Conservation (phyloP, 2,797 vertebrate species). For the Nasua narica region DNA sequence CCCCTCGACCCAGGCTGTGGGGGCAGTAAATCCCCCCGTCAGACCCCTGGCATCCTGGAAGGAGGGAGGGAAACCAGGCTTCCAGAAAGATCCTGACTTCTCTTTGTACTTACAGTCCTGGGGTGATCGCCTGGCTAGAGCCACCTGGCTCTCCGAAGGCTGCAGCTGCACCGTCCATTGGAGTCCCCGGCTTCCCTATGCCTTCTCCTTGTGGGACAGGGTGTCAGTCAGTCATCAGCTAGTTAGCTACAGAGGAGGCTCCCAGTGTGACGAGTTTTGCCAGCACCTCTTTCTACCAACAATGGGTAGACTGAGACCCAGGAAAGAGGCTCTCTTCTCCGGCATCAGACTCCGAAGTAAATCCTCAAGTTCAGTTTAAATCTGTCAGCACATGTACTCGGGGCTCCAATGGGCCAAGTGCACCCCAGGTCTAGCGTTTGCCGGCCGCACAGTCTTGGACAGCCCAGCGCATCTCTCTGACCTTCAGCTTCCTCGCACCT, state of each 20-base stretch:
- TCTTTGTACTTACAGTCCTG: neutral
- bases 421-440: too few species aligned
- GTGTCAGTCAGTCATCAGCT: neutral
- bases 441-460: fast-evolving
- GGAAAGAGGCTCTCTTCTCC: neutral
- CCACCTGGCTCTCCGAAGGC: neutral
- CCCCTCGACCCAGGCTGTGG: neutral
- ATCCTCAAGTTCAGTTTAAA: neutral
- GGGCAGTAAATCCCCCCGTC: neutral
- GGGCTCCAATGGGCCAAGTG: neutral
- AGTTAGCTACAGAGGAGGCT: neutral
- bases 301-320: neutral
- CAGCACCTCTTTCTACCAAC: neutral
- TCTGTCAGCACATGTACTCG: neutral
- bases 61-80: neutral
- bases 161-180: neutral
- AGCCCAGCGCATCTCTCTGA: neutral
- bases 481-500: neutral
- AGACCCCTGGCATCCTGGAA: neutral
- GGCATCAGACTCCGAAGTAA: neutral
- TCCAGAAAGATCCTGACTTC: neutral
- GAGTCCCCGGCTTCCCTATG: neutral
- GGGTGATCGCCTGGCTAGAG: neutral
- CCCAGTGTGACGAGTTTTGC: neutral
- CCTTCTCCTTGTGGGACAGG: neutral